Evolutionary conservation across 2,797 vertebrate genomes (phyloP), one percentile per base, ranked within the genome.

Genomic region (Lacerta agilis): DNA sequence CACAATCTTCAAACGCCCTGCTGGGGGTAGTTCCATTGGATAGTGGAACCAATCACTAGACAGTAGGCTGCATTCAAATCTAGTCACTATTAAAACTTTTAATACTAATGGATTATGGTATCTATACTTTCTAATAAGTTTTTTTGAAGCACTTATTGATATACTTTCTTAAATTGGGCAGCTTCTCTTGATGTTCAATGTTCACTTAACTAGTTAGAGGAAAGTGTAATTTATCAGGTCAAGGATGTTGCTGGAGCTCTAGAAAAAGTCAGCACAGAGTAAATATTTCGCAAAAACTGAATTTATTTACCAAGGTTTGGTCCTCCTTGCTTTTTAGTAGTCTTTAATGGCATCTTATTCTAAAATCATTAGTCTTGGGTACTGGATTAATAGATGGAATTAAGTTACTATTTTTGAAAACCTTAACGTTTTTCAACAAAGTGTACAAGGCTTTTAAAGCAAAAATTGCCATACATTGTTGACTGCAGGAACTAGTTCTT

Each of bases 201-300:
- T 85, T 90, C 81, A 92, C 90, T 80, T 69, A 89, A 86, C 82
- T 90, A 90, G 78, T 18, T 92, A 79, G 89, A 91, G 78, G 45
- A 29, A 36, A 36, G 29, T 90, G 8, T 85, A 36, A 36, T 84
- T 83, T 94, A 95, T 92, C 87, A 77, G 91, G 84, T 71, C 66
- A 92, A 94, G 94, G 94, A 92, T 95, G 93, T 95, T 93, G 81
- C 94, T 95, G 92, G 94, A 95, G 94, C 95, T 96, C 90, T 93
- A 33, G 76, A 93, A 93, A 88, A 61, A 78, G 9, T 41, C 73
- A 78, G 45, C 49, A 78, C 82, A 89, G 61, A 87, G 92, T 64
- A 90, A 45, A 27, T 66, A 82, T 81, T 23, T 13, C 17, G 41
- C 15, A 2, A 43, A 64, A 77, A 76, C 2, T 20, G 72, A 69